Conservation (phyloP, 2,797 vertebrate species). For the Distichodus sexfasciatus region DNA sequence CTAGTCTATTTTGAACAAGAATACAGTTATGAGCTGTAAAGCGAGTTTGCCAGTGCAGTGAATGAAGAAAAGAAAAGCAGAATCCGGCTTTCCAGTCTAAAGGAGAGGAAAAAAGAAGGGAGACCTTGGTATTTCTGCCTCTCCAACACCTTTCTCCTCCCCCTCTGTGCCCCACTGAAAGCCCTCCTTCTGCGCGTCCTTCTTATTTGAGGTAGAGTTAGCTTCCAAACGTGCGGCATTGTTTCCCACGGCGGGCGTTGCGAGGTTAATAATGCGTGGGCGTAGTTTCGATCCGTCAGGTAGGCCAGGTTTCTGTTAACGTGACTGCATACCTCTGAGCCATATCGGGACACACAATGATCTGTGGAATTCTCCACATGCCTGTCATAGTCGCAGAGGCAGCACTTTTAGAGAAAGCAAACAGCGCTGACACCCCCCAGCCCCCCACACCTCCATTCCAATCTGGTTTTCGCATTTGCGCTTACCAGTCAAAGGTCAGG, state of each 20-base stretch:
- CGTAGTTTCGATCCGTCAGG: slow-evolving; percentile 92
- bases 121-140: slow-evolving; percentile 46
- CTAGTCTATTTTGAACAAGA: slow-evolving; percentile 11
- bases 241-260: slow-evolving; percentile 82
- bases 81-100: slow-evolving; percentile 31
- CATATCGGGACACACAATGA: slow-evolving; percentile 75
- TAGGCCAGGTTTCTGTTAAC: slow-evolving; percentile 90
- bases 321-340: slow-evolving; percentile 80
- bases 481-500: slow-evolving; percentile 75
- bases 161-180: slow-evolving; percentile 42
- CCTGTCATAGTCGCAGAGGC: slow-evolving; percentile 74
- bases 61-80: slow-evolving; percentile 33
- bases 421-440: slow-evolving; percentile 69
- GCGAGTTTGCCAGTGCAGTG: slow-evolving; percentile 9
- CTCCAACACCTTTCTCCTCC: slow-evolving; percentile 42
- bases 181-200: slow-evolving; percentile 47
- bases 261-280: slow-evolving; percentile 82
- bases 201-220: slow-evolving; percentile 73
- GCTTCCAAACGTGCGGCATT: slow-evolving; percentile 62
- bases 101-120: slow-evolving; percentile 30
- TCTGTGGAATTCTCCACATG: slow-evolving; percentile 81
- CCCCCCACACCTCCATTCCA: slow-evolving; percentile 55
- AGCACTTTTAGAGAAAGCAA: slow-evolving; percentile 67
- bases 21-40: slow-evolving; percentile 16
- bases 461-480: slow-evolving; percentile 69